Percentiles rank a stretch among this genome's conserved stretches.
Conservation (phyloP, 2,113 vertebrate species). For the Zootoca vivipara region DNA sequence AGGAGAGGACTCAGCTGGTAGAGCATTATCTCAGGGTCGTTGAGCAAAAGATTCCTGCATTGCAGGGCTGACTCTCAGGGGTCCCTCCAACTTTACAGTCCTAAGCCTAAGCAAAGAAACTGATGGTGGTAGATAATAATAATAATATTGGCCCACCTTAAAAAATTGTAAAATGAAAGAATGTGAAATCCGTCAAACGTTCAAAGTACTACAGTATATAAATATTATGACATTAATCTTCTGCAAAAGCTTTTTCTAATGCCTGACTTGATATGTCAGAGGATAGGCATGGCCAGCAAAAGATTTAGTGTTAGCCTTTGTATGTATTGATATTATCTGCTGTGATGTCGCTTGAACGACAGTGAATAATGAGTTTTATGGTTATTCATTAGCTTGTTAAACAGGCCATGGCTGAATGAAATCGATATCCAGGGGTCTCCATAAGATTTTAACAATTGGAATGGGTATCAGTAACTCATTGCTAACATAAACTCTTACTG, state of each 20-base stretch:
- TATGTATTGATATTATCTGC: background rate
- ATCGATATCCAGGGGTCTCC: background rate
- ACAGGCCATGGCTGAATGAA: background rate
- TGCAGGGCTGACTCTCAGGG: no score
- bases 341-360: background rate
- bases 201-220: background rate
- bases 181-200: background rate
- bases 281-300: background rate
- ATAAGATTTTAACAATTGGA: background rate
- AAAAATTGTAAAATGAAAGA: background rate
- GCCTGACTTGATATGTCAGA: background rate
- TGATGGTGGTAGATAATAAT: no score
- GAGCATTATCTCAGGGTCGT: no score
- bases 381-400: fast-evolving
- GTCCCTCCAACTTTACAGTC: no score
- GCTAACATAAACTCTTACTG: background rate
- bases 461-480: background rate
- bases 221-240: background rate
- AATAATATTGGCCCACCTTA: background rate
- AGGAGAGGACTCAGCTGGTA: no score
- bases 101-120: no score
- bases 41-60: no score
- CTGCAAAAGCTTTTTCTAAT: background rate
- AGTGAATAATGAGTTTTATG: fast-evolving
- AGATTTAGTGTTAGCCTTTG: background rate